Conservation (phyloP, 2,888 invertebrate genomes). For the Lasioglossum zephyrum region DNA sequence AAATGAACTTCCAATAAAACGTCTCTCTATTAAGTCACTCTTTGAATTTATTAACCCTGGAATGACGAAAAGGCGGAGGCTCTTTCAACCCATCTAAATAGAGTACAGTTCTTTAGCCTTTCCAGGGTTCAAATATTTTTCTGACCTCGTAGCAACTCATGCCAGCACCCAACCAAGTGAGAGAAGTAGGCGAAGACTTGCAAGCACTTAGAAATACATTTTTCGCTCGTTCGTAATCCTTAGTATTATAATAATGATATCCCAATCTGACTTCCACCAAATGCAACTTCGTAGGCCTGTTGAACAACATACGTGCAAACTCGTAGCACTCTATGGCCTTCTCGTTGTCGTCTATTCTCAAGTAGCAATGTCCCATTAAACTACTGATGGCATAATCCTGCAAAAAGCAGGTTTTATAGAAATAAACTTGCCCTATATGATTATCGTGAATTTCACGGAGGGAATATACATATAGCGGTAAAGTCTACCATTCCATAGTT, state of each 20-base stretch:
- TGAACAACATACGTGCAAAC: slow-evolving; percentile 70
- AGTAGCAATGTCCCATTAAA: slow-evolving; percentile 75
- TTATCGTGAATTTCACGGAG: neutral
- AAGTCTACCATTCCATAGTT: slow-evolving; percentile 72
- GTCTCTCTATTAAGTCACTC: neutral
- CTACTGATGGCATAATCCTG: slow-evolving; percentile 76
- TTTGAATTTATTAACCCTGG: neutral
- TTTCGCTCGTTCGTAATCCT: slow-evolving; percentile 67
- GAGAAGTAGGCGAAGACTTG: slow-evolving; percentile 67
- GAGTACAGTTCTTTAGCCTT: neutral
- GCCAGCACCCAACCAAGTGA: slow-evolving; percentile 77
- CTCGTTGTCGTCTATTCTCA: slow-evolving; percentile 58
- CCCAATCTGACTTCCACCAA: slow-evolving; percentile 75
- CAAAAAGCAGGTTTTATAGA: neutral
- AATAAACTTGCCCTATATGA: neutral
- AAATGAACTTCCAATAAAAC: slow-evolving; percentile 1
- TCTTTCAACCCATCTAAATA: no score
- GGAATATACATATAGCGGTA: neutral
- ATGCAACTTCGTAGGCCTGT: slow-evolving; percentile 74
- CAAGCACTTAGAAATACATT: slow-evolving; percentile 71
- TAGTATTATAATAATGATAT: slow-evolving; percentile 63
- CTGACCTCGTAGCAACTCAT: slow-evolving; percentile 72
- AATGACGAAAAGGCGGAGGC: neutral
- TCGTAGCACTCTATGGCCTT: slow-evolving; percentile 73
- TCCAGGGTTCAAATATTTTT: neutral